These are phyloP conservation scores for Loxodonta africana DNA, from an alignment of 2,113 vertebrate species.

Conservation along the genomic window DNA sequence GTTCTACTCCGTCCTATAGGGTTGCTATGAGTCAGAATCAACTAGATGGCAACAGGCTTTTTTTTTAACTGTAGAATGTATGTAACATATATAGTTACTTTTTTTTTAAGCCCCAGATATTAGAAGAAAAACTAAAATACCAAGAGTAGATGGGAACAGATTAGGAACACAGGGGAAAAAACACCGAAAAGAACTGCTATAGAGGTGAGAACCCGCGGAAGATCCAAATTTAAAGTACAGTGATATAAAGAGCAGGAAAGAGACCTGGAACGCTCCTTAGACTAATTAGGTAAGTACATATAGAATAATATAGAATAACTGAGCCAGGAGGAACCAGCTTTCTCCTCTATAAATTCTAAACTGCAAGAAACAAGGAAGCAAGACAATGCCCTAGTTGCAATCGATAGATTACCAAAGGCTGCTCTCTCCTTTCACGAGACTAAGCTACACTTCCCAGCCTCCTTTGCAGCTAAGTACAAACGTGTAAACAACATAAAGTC, in stretches of 20 bases:
- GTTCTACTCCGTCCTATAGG: too few species aligned
- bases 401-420: background rate
- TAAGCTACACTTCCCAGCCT: background rate
- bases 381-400: too few species aligned
- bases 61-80: background rate
- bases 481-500: background rate
- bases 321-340: background rate
- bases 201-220: background rate
- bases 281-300: background rate
- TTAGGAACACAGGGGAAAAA: background rate
- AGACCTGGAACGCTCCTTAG: background rate
- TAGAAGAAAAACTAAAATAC: conserved; percentile 33
- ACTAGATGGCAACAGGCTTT: too few species aligned
- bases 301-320: background rate
- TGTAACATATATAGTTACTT: background rate
- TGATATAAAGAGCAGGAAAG: background rate
- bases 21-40: too few species aligned
- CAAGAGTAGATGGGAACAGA: background rate
- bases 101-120: background rate
- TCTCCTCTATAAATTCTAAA: background rate
- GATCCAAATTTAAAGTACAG: background rate
- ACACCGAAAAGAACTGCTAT: background rate
- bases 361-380: background rate
- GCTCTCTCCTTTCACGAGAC: background rate
- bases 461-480: background rate